A percentile compares a stretch with the other conserved stretches of the same genome.
Evolutionary conservation across 2,797 vertebrate species (phyloP).

Genomic region (Spea hammondii): DNA sequence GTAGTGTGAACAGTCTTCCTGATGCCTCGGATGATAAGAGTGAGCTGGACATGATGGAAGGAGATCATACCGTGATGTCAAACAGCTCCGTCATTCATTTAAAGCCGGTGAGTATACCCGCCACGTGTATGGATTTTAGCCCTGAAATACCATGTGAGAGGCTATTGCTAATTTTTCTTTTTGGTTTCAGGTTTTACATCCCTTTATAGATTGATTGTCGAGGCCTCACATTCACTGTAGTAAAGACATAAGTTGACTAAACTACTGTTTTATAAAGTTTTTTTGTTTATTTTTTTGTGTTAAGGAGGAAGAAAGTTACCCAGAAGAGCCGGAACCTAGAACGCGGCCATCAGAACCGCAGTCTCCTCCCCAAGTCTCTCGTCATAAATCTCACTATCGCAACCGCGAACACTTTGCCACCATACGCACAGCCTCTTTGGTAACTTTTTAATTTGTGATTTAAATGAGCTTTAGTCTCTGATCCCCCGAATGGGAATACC

Average conservation of each 20-base stretch:
- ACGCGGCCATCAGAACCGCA: slow-evolving; percentile 82
- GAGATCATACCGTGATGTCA: slow-evolving; percentile 97
- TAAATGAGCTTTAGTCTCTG: no score
- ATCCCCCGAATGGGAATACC: no score
- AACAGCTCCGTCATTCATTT: slow-evolving; percentile 96
- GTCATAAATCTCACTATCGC: slow-evolving; percentile 88
- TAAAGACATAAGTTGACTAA: no score
- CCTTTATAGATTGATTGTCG: no score
- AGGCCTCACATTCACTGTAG: no score
- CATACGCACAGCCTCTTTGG: slow-evolving; percentile 95
- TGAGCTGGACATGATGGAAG: slow-evolving; percentile 92
- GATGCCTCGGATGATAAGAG: slow-evolving; percentile 93
- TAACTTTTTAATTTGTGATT: slow-evolving; percentile 59
- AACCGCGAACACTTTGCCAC: slow-evolving; percentile 99
- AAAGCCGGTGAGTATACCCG: slow-evolving; percentile 80
- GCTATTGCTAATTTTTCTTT: no score
- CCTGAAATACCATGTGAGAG: no score
- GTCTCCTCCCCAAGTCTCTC: slow-evolving; percentile 85
- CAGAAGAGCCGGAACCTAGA: slow-evolving; percentile 81
- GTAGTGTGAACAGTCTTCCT: slow-evolving; percentile 97
- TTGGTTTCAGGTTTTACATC: no score
- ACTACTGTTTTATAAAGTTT: no score
- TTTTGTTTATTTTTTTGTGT: slow-evolving; percentile 16
- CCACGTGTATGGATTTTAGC: no score
- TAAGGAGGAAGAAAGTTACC: slow-evolving; percentile 86